These are phyloP conservation scores for Benthosema pterotum DNA, from an alignment of 2,797 vertebrate genomes.

Conservation along the genomic window DNA sequence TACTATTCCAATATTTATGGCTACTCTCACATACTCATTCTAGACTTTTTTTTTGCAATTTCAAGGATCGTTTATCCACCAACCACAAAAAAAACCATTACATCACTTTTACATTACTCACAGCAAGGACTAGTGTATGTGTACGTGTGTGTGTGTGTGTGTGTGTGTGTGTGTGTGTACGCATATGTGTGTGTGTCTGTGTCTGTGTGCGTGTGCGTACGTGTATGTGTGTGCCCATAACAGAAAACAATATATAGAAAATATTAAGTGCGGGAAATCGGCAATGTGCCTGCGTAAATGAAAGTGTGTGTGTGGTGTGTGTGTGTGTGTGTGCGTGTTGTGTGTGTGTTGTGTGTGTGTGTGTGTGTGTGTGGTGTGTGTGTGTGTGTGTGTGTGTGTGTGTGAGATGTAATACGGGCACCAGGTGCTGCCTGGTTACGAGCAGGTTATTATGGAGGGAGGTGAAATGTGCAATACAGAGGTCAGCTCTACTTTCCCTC, in stretches of 20 bases:
- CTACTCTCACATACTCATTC: slow-evolving; percentile 65
- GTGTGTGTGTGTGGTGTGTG: slow-evolving; percentile 2
- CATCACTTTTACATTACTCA: slow-evolving; percentile 76
- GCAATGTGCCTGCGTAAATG: slow-evolving; percentile 15
- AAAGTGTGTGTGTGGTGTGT: not conserved
- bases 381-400: not conserved
- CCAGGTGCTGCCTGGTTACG: slow-evolving; percentile 1
- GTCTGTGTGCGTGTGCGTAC: not conserved
- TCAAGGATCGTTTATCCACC: slow-evolving; percentile 82
- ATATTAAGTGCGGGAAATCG: slow-evolving; percentile 15
- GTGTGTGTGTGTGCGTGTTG: slow-evolving; percentile 1
- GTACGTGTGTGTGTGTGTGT: slow-evolving; percentile 33
- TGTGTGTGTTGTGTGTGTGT: slow-evolving; percentile 1
- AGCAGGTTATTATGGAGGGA: slow-evolving; percentile 38
- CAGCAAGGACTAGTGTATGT: slow-evolving; percentile 51
- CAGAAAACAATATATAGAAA: slow-evolving; percentile 7
- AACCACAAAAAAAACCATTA: slow-evolving; percentile 72
- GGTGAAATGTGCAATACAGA: slow-evolving; percentile 19
- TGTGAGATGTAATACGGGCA: slow-evolving; percentile 24
- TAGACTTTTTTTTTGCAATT: slow-evolving; percentile 77
- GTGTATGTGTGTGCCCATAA: not conserved
- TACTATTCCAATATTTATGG: slow-evolving; percentile 73
- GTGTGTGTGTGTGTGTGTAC: slow-evolving; percentile 16
- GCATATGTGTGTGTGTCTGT: not conserved
- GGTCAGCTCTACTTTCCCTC: slow-evolving; percentile 18